These are phyloP conservation scores for Macaca mulatta DNA, from an alignment of 2,113 vertebrate genomes.

Conservation along the genomic window DNA sequence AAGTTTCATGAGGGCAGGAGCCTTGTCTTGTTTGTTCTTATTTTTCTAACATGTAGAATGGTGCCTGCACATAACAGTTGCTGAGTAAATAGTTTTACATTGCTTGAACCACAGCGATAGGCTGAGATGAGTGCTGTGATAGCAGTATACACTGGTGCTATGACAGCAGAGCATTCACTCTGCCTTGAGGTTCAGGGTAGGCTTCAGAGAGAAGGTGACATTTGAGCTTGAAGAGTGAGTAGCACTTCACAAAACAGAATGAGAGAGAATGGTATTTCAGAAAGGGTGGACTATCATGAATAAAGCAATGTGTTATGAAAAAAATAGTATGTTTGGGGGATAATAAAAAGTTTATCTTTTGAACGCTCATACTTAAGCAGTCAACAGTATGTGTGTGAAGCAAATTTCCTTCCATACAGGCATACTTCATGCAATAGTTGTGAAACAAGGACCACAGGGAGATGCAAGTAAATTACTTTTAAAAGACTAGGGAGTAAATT, in stretches of 20 bases:
- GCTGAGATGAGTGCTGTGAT: background rate
- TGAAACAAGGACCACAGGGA: background rate
- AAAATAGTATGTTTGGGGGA: background rate
- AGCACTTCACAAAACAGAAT: background rate
- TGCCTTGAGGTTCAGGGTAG: background rate
- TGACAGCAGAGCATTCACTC: background rate
- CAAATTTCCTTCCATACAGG: background rate
- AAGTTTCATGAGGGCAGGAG: background rate
- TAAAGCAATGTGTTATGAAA: background rate
- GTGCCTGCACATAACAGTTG: background rate
- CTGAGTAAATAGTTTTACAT: background rate
- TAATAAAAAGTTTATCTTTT: background rate
- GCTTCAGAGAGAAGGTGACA: background rate
- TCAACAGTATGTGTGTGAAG: background rate
- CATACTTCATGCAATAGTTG: background rate
- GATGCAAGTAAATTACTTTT: background rate
- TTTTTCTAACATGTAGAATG: background rate
- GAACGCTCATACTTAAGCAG: background rate
- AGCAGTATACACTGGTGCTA: background rate
- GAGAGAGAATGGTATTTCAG: background rate
- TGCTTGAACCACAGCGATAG: background rate
- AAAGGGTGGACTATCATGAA: background rate
- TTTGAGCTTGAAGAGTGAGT: background rate
- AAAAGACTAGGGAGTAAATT: background rate
- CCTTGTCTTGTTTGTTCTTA: background rate